Percentiles rank a stretch among this genome's conserved stretches.
phyloP scores from a whole-genome alignment of 2,888 invertebrate species.

The Phaedon cochleariae region DNA sequence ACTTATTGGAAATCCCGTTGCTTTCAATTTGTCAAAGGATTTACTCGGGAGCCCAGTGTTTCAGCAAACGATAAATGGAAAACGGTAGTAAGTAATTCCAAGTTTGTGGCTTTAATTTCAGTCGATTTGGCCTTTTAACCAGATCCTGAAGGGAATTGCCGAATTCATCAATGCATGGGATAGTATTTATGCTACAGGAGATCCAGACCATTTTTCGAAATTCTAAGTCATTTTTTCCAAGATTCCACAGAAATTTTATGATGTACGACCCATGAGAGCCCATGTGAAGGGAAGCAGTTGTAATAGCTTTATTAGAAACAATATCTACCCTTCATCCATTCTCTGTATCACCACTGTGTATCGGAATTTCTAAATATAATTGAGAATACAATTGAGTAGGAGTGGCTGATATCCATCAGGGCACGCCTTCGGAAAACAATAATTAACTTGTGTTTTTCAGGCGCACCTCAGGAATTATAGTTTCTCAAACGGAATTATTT shows the following conservation, averaged over 20 bases:
- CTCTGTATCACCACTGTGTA: neutral
- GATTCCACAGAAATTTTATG: no score
- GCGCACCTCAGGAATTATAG: neutral
- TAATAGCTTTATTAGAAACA: no score
- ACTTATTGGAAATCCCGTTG: neutral
- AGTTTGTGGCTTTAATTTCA: neutral
- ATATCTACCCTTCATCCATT: no score
- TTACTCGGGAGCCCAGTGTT: neutral
- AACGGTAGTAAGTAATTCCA: neutral
- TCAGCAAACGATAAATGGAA: neutral
- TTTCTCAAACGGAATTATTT: neutral
- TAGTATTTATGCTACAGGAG: no score
- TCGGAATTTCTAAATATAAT: neutral
- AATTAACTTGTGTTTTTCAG: neutral
- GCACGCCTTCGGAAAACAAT: neutral
- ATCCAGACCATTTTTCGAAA: no score
- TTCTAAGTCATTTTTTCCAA: no score
- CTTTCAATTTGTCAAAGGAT: slow-evolving; percentile 1
- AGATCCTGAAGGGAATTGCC: neutral
- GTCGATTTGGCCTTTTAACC: neutral
- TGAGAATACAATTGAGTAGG: neutral
- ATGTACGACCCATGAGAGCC: no score
- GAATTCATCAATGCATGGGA: no score
- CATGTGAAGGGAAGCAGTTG: no score
- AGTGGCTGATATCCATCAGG: neutral